Evolutionary conservation across 2,797 vertebrate species (phyloP), one percentile per base, ranked within the genome.

Genomic region (Esox masquinongy): DNA sequence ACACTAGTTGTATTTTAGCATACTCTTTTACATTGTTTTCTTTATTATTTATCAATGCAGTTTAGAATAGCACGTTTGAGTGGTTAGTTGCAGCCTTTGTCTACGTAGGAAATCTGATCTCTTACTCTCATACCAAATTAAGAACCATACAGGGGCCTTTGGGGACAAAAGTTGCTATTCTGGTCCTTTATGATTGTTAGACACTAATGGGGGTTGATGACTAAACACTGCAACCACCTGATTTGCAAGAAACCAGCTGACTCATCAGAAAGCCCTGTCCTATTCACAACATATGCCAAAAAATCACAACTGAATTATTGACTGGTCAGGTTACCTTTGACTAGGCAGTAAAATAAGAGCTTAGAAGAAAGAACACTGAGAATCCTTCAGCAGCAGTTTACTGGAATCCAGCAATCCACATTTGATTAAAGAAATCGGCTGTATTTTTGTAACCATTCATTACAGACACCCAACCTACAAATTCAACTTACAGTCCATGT

Each of bases 341-440:
- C 51, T 2, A 16, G 19, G 6, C 6, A n/a, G 19, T 2, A 50
- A 43, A 7, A 1, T 31, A 34, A 2, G 63, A 8, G 15, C 66
- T 31, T 68, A 1, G 26, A 64, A 29, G 2, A 63, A 74, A 66
- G 51, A 53, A 51, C 50, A 6, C 4, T 6, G 51, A 51, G 17
- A 71, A 17, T 56, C 26, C 51, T 34, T 75, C 14, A 64, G n/a
- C 64, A 5, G 26, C 19, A 43, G 50, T 24, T 68, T 29, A 26
- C 47, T 31, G 19, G 66, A 74, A 68, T 63, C 56, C 34, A 34
- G 36, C 53, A 79, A 76, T 31, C 53, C 31, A 22, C 26, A 34
- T 75, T 59, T 79, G 73, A 79, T 76, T 53, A 70, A 64, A 61
- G 8, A 2, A 29, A 69, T 53, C 4, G 51, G 51, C 51, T 16